These are phyloP conservation scores for Melinaea menophilus DNA, from an alignment of 2,888 invertebrate genomes.

Conservation along the genomic window DNA sequence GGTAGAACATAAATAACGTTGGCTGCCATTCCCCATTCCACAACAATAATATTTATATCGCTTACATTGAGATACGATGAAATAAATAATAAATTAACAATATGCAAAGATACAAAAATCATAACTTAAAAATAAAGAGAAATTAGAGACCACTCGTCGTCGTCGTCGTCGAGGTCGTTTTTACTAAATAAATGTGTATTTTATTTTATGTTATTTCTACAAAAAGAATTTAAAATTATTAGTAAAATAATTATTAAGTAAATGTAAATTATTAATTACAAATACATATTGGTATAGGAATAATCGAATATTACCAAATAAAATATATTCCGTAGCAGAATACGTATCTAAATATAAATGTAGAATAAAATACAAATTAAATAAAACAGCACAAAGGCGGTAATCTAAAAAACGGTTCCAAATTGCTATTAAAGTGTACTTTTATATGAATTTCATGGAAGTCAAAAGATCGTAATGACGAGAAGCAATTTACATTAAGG, in stretches of 20 bases:
- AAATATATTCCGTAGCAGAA: too few relatives aligned
- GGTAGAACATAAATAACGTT: slow-evolving; percentile 78
- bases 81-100: background rate
- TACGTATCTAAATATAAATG: too few relatives aligned
- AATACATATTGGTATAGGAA: too few relatives aligned
- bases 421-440: slow-evolving; percentile 17
- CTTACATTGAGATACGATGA: slow-evolving; percentile 75
- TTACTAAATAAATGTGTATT: too few relatives aligned
- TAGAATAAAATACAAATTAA: background rate
- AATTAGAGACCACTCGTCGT: too few relatives aligned
- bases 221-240: too few relatives aligned
- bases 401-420: slow-evolving; percentile 4
- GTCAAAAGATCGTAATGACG: slow-evolving; percentile 32
- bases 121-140: background rate
- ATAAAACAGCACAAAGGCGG: slow-evolving; percentile 5
- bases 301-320: too few relatives aligned
- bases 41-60: slow-evolving; percentile 78
- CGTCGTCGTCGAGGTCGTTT: too few relatives aligned
- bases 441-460: slow-evolving; percentile 21
- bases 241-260: too few relatives aligned
- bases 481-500: slow-evolving; percentile 31
- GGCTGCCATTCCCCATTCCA: slow-evolving; percentile 79
- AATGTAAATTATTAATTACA: too few relatives aligned
- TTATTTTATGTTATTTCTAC: too few relatives aligned
- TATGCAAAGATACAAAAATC: background rate